Base-by-base conservation (phyloP, 2,888 invertebrate genomes). In the Morpho achilles region DNA sequence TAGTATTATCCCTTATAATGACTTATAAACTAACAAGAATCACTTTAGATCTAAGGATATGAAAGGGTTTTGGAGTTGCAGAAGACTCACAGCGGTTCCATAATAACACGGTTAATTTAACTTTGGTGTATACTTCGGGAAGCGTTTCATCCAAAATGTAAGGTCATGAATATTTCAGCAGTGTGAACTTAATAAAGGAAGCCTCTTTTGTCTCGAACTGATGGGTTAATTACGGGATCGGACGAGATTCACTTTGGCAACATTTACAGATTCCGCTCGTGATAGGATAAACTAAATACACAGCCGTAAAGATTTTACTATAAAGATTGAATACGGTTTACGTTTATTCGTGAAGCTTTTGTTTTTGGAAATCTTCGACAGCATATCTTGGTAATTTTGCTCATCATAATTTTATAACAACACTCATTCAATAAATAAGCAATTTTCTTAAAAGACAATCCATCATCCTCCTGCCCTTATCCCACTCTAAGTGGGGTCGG, bases 111-210 rank as follows among this genome's bases (percentile, higher is more conserved):
- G 40, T 46, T 44, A 46, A 53, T 46, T 53, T 22, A 47, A 53
- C 22, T 52, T 10, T 45, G 52, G 32, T 39, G 39, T 52, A 45
- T 45, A 10, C 45, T 52, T 52, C 45, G 52, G 16, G 45, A 44
- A 50, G 56, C 50, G 47, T 42, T 40, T 48, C 41, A 46, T 49
- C 49, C 58, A 39, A 50, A 58, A 49, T 53, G 57, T 54, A 45
- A 59, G 60, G 72, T 80, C 83, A 82, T 87, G 84, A 87, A 88
- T 87, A 86, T 86, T 87, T 84, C 80, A 86, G 76, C 76, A 76
- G 79, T 75, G 76, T 75, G 62, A 75, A 79, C 80, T 80, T 87
- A 85, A 87, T 87, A 82, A 87, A 86, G 80, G 79, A 80, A 74
- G 77, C 74, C 74, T 80, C 82, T 85, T 87, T 87, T 87, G 86